Evolutionary conservation across 1,140 invertebrate species (phyloP), one percentile per base, ranked within the genome.

Genomic region (Ceratosolen solmsi): DNA sequence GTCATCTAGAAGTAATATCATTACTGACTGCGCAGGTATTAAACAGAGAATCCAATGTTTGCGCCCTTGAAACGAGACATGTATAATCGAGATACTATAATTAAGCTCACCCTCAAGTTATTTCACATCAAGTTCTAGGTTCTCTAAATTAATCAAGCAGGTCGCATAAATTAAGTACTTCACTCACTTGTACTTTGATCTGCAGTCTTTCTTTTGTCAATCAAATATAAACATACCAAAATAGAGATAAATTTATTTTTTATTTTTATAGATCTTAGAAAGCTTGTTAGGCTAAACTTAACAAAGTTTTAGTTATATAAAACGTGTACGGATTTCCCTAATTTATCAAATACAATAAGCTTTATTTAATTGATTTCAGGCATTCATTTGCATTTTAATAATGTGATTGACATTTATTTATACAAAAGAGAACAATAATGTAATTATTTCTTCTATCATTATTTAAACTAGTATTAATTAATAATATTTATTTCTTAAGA

Each of bases 51-150:
- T n/a, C n/a, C n/a, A n/a, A 60, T 8, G 11, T 63, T 63, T n/a
- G 60, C 30, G 17, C 36, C 30, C 33, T 65, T 36, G 22, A n/a
- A 33, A n/a, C 9, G 17, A 3, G 30, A 15, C 7, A 36, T n/a
- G 17, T 33, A 58, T 65, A 77, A 76, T 65, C 65, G 75, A 77
- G 58, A 65, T 33, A 51, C 5, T 38, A 20, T 65, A 33, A 65
- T 77, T 77, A 77, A 38, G 38, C 17, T 36, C 36, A 33, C 22
- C 3, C 20, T 38, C 20, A 20, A 68, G 33, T 68, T 68, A 17
- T 17, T 9, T 38, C 33, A 33, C 4, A 2, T 38, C 33, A n/a
- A 68, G 22, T 63, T 13, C 33, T 38, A 3, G 17, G 8, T 74
- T 36, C 30, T 13, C 25, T 36, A 30, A 36, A 56, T 74, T 74